Conservation (phyloP, 2,888 invertebrate genomes). For the Drosophila mulleri region DNA sequence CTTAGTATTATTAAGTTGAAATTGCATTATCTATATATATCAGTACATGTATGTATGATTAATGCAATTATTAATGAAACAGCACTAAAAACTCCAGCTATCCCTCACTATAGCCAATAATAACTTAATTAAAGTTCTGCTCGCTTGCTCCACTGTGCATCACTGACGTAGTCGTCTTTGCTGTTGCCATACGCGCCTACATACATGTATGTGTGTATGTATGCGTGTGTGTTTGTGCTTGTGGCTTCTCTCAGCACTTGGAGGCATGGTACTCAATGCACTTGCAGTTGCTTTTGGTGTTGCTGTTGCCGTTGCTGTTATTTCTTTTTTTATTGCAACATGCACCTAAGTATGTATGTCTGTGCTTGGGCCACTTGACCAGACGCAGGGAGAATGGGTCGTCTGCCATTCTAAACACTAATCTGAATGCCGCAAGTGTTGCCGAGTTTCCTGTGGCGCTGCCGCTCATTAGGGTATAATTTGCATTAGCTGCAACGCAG, state of each 20-base stretch:
- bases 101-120: not conserved
- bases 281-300: slow-evolving; percentile 51
- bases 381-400: slow-evolving; percentile 30
- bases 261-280: slow-evolving; percentile 68
- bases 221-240: slow-evolving; percentile 44
- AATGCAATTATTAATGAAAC: not conserved
- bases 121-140: slow-evolving; percentile 9
- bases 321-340: slow-evolving; percentile 60
- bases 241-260: slow-evolving; percentile 70
- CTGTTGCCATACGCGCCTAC: slow-evolving; percentile 15
- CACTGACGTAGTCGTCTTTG: slow-evolving; percentile 35
- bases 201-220: slow-evolving; percentile 46
- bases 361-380: slow-evolving; percentile 69
- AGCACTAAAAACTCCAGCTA: not conserved
- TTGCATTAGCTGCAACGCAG: slow-evolving; percentile 58
- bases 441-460: slow-evolving; percentile 71
- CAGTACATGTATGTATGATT: too few species aligned
- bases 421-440: slow-evolving; percentile 78
- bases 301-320: slow-evolving; percentile 23
- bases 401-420: slow-evolving; percentile 53
- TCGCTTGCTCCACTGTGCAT: slow-evolving; percentile 37
- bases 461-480: slow-evolving; percentile 74
- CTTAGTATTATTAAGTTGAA: too few species aligned
- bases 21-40: too few species aligned
- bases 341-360: slow-evolving; percentile 53